These are phyloP conservation scores for Lineus longissimus DNA, from an alignment of 1,140 invertebrate species.

Conservation along the genomic window DNA sequence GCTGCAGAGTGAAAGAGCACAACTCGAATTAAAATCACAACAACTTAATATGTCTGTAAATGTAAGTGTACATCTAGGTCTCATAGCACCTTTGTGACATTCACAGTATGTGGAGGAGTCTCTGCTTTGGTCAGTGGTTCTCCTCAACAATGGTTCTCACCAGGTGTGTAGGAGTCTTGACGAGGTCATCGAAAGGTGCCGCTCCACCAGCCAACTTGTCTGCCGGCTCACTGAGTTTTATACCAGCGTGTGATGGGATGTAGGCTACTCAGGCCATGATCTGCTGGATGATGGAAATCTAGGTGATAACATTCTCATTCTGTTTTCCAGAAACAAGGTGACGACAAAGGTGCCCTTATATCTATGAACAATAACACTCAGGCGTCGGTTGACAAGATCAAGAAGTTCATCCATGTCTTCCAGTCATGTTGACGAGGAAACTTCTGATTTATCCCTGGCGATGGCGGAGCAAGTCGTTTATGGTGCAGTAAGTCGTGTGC, in stretches of 20 bases:
- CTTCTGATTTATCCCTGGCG: no score
- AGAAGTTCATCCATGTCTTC: slow-evolving; percentile 32
- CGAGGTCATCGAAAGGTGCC: no score
- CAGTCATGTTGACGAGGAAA: slow-evolving; percentile 20
- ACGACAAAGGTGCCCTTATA: slow-evolving; percentile 25
- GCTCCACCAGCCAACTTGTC: no score
- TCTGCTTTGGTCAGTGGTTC: background rate
- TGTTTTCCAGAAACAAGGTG: slow-evolving; percentile 26
- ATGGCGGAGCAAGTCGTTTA: no score
- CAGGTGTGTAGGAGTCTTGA: no score
- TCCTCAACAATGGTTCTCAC: background rate
- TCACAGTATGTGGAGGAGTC: background rate
- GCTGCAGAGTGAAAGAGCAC: slow-evolving; percentile 28
- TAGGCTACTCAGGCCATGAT: background rate
- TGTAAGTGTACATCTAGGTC: slow-evolving; percentile 21
- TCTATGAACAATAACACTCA: slow-evolving; percentile 19
- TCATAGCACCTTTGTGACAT: background rate
- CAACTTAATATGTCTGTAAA: slow-evolving; percentile 29
- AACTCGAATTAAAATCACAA: slow-evolving; percentile 36
- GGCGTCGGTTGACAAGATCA: slow-evolving; percentile 29
- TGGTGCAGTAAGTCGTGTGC: no score
- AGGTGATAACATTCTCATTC: background rate
- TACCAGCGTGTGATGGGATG: background rate
- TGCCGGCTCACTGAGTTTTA: background rate
- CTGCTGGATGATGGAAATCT: background rate